Evolutionary conservation across 2,888 invertebrate genomes (phyloP).

Genomic region (Callyntrura sp.): DNA sequence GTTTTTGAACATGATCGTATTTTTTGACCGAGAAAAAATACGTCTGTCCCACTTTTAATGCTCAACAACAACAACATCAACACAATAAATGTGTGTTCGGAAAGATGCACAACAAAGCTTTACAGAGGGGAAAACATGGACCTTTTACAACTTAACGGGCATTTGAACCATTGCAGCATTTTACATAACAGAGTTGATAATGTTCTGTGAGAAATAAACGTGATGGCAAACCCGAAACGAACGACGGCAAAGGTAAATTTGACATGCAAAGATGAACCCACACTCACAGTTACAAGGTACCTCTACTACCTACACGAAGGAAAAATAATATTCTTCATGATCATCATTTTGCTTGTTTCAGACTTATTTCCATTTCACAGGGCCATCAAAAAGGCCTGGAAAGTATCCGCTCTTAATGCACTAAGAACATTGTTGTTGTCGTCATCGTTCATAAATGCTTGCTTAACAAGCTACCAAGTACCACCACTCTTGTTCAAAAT

Average conservation of each 20-base stretch:
- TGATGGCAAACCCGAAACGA: too few relatives aligned
- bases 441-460: background rate
- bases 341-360: constrained; percentile 8
- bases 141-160: too few relatives aligned
- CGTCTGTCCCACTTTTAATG: constrained; percentile 22
- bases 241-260: too few relatives aligned
- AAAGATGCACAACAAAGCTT: background rate
- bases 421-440: background rate
- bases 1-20: background rate
- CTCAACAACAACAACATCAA: constrained; percentile 1
- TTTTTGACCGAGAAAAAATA: background rate
- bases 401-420: constrained; percentile 6
- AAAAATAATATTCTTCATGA: background rate
- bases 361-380: background rate
- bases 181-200: constrained; percentile 4
- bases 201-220: background rate
- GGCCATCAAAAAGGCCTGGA: background rate
- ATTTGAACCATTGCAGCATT: background rate
- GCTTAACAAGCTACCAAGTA: too few relatives aligned
- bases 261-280: too few relatives aligned
- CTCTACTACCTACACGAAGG: background rate
- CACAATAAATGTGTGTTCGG: background rate
- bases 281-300: background rate
- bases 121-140: background rate
- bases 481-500: too few relatives aligned